phyloP scores from a whole-genome alignment of 2,888 invertebrate species.

The Drosophila sordidapex region DNA sequence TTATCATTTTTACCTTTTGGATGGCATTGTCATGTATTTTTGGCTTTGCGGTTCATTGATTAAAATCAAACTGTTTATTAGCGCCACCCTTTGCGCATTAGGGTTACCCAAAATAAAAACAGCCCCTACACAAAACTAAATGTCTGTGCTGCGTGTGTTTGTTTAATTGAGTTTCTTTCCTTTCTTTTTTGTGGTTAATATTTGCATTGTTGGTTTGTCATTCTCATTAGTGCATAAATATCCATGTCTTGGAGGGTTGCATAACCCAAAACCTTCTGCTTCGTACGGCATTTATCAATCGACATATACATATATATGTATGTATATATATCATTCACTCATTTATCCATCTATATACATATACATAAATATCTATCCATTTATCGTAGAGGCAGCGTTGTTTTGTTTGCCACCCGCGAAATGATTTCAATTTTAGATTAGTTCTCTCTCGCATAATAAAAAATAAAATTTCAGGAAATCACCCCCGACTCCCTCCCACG shows the following conservation, averaged over 20 bases:
- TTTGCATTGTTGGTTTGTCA: constrained; percentile 76
- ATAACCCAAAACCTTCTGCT: neutral
- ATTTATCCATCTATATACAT: constrained; percentile 20
- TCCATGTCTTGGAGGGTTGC: constrained; percentile 20
- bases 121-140: constrained; percentile 20
- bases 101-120: constrained; percentile 23
- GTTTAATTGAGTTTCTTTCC: constrained; percentile 75
- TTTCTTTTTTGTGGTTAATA: constrained; percentile 38
- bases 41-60: constrained; percentile 79
- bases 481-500: constrained; percentile 10
- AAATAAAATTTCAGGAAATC: constrained; percentile 23
- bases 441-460: constrained; percentile 36
- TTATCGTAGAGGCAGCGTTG: constrained; percentile 51
- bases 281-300: constrained; percentile 57
- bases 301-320: constrained; percentile 53
- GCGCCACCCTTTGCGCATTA: constrained; percentile 45
- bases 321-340: constrained; percentile 37
- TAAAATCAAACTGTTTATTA: constrained; percentile 80
- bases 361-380: constrained; percentile 45
- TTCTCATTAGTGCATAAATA: constrained; percentile 70
- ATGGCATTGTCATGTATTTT: constrained; percentile 69
- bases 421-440: constrained; percentile 84
- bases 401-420: constrained; percentile 53
- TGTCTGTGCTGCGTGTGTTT: constrained; percentile 58
- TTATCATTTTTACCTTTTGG: constrained; percentile 39